Evolutionary conservation across 2,797 vertebrate species (phyloP), one percentile per base, ranked within the genome.

Genomic region (Chelon auratus): DNA sequence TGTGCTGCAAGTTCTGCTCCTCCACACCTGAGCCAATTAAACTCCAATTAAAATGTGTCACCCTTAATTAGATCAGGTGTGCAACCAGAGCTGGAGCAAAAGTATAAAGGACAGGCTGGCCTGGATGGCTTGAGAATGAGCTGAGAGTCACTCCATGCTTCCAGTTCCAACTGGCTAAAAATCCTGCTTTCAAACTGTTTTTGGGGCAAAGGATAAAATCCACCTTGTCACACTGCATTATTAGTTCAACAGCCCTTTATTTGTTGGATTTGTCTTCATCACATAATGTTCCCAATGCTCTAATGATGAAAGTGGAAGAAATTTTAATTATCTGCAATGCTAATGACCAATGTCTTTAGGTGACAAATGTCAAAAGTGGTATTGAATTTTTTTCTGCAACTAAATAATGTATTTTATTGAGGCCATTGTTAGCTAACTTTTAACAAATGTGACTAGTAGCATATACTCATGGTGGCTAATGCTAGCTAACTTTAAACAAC

Each of bases 41-140:
- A 45, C n/a, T 30, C 15, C 7, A 56, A 50, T 73, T 42, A 63
- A 62, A 75, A 62, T 17, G 42, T 81, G 57, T 60, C 75, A 13
- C 14, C 58, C 24, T 57, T 64, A 58, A 9, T 76, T n/a, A 74
- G 59, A 59, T 33, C 55, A 73, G 56, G 56, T 73, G 65, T 40
- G 3, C 24, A 26, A 26, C 57, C 15, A 15, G 56, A 72, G 42
- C 60, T 47, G 61, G 39, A 67, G 64, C 43, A n/a, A 6, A 9
- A 64, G 3, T 8, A 51, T 24, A 53, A 54, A 55, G 54, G 54
- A 7, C 70, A 43, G 15, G 3, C 4, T 11, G 33, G 33, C 55
- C 61, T 24, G 0, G 13, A 33, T 4, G 60, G 4, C 42, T 60
- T 3, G 3, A 50, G 63, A 4, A 39, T 18, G 11, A 37, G 70